Percentiles rank a stretch among this genome's conserved stretches.
Evolutionary conservation across 2,888 invertebrate species (phyloP).

Genomic region (Pseudococcus longispinus): DNA sequence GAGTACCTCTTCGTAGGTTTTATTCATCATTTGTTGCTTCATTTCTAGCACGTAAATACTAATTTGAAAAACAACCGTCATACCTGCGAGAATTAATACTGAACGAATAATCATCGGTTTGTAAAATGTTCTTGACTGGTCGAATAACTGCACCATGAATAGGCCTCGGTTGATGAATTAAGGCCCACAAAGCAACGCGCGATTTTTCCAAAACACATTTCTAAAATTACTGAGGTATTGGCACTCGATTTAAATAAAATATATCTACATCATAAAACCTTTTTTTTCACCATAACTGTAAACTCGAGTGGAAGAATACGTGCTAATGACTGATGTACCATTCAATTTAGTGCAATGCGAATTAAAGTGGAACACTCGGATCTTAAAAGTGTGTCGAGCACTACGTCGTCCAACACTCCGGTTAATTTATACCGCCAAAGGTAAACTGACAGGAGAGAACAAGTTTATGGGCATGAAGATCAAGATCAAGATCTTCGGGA

Average conservation of each 20-base stretch:
- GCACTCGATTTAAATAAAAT: conserved; percentile 7
- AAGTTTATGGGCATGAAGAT: not conserved
- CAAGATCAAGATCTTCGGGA: not conserved
- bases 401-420: not conserved
- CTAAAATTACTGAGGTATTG: not conserved
- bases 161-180: conserved; percentile 7
- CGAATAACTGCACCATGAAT: conserved; percentile 41
- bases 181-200: not conserved
- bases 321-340: conserved; percentile 24
- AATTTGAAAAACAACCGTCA: conserved; percentile 46
- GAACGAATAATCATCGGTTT: conserved; percentile 52
- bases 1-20: not conserved
- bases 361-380: conserved; percentile 41
- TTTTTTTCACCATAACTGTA: not conserved
- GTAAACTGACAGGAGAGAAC: conserved; percentile 35
- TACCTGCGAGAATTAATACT: conserved; percentile 44
- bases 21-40: not conserved
- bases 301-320: conserved; percentile 7
- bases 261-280: not conserved
- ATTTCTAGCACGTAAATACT: conserved; percentile 45
- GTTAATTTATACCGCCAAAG: conserved; percentile 32
- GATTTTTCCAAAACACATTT: conserved; percentile 35
- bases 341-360: conserved; percentile 2
- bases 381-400: conserved; percentile 29
- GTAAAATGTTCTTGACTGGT: not conserved